A percentile compares a stretch with the other conserved stretches of the same genome.
Evolutionary conservation across 2,888 invertebrate genomes (phyloP).

Genomic region (Ametastegia equiseti): DNA sequence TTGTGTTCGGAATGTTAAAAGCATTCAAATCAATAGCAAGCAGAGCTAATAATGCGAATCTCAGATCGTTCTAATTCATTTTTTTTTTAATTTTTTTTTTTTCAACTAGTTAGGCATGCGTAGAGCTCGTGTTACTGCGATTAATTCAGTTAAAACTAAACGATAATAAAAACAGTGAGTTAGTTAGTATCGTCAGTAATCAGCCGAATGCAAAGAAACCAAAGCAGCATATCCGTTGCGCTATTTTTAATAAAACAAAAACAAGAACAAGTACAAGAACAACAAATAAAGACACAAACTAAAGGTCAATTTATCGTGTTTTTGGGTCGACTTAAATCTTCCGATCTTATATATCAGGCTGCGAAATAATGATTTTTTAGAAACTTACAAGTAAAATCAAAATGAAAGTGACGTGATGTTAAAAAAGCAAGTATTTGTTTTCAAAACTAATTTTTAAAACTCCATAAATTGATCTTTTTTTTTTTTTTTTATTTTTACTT

Average conservation of each 20-base stretch:
- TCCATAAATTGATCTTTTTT: background rate
- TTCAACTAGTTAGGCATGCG: constrained; percentile 35
- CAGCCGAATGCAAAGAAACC: constrained; percentile 7
- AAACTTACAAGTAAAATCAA: background rate
- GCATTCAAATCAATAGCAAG: too few species aligned
- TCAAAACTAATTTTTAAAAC: too few species aligned
- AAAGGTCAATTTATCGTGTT: background rate
- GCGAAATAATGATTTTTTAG: background rate
- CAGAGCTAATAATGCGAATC: background rate
- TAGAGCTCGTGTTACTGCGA: constrained; percentile 1
- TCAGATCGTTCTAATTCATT: background rate
- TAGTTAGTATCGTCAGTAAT: too few species aligned
- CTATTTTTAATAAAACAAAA: background rate
- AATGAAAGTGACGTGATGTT: too few species aligned
- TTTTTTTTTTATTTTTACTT: background rate
- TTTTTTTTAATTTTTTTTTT: too few species aligned
- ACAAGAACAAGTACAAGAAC: too few species aligned
- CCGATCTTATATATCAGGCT: background rate
- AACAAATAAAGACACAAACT: too few species aligned
- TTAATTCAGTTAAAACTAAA: background rate
- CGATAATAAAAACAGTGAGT: constrained; percentile 9
- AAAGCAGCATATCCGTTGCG: background rate
- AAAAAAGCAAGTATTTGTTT: too few species aligned
- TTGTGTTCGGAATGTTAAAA: too few species aligned
- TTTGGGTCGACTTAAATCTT: background rate